Percentiles rank a stretch among this genome's conserved stretches.
Conservation (phyloP, 2,888 invertebrate species). For the Pseudanteris insignis region DNA sequence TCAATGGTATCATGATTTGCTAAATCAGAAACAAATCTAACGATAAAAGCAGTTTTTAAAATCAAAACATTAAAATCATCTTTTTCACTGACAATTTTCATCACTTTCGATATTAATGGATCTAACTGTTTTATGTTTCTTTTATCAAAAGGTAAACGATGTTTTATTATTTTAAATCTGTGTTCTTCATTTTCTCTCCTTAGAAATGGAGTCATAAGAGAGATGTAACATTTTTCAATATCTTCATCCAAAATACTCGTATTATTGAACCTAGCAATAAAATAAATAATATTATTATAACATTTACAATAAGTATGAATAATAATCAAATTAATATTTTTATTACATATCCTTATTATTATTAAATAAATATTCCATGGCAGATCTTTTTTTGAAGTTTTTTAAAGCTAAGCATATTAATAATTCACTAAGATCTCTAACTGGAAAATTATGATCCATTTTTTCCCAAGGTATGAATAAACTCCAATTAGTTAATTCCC, state of each 20-base stretch:
- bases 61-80: constrained; percentile 22
- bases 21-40: constrained; percentile 28
- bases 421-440: constrained; percentile 52
- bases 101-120: constrained; percentile 8
- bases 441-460: constrained; percentile 40
- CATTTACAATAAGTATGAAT: too few species aligned
- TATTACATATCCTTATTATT: too few species aligned
- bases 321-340: too few species aligned
- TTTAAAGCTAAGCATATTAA: constrained; percentile 53
- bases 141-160: constrained; percentile 20
- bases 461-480: constrained; percentile 51
- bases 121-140: constrained; percentile 4
- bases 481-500: constrained; percentile 55
- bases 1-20: constrained; percentile 12
- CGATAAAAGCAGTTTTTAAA: constrained; percentile 31
- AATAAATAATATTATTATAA: too few species aligned
- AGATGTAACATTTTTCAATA: constrained; percentile 51
- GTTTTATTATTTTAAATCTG: background rate
- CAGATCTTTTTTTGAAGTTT: constrained; percentile 44
- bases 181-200: background rate
- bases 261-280: too few species aligned
- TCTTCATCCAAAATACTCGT: too few species aligned
- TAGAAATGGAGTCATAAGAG: constrained; percentile 40
- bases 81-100: constrained; percentile 13
- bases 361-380: too few species aligned